A percentile compares a stretch with the other conserved stretches of the same genome.
phyloP scores from a whole-genome alignment of 2,888 invertebrate species.

The Branchipolynoe longqiensis region DNA sequence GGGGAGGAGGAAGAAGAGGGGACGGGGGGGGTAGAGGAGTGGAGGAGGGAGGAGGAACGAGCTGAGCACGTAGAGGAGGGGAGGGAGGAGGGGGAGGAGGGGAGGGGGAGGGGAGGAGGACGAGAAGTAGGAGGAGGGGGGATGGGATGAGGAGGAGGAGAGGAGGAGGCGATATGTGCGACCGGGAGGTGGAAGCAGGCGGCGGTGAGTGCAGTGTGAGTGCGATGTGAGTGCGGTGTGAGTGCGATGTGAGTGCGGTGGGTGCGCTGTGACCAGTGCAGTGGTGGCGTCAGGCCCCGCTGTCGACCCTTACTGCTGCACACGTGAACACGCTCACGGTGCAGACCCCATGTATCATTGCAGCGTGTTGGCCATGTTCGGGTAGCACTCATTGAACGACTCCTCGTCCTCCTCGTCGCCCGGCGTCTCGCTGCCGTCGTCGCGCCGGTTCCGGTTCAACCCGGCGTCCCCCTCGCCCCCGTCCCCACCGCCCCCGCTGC shows the following conservation, averaged over 20 bases:
- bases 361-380: constrained; percentile 52
- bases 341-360: constrained; percentile 53
- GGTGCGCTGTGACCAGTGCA: constrained; percentile 41
- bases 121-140: neutral
- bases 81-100: neutral
- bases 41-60: too few relatives aligned
- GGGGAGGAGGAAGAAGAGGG: too few relatives aligned
- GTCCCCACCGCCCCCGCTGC: neutral
- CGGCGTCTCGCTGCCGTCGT: neutral
- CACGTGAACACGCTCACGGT: constrained; percentile 54
- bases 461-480: constrained; percentile 39
- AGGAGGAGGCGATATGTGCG: neutral
- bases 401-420: constrained; percentile 53
- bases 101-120: neutral
- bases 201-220: constrained; percentile 23
- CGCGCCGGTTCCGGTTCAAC: neutral
- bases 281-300: constrained; percentile 36
- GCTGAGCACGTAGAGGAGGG: too few relatives aligned
- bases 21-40: too few relatives aligned
- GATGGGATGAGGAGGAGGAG: neutral
- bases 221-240: neutral
- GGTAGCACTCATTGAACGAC: constrained; percentile 48
- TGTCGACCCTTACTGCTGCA: constrained; percentile 33
- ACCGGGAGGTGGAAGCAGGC: neutral
- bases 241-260: neutral